Base-by-base conservation (phyloP, 2,888 invertebrate genomes). In the Caprella mutica region DNA sequence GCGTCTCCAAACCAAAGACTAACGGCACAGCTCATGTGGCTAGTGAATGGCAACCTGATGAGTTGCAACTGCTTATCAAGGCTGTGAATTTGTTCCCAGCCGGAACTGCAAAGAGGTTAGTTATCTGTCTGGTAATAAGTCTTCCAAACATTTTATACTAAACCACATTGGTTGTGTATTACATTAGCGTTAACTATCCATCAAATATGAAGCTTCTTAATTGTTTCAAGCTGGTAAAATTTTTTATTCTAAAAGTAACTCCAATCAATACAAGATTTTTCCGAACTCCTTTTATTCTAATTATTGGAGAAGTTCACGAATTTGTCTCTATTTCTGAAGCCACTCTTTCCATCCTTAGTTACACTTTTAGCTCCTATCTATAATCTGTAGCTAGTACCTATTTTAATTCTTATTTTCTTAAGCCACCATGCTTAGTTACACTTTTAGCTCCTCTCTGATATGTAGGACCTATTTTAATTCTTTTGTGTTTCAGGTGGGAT, bases 21-120 rank as follows among this genome's bases (percentile, higher is more conserved):
- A 73, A 73, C 3, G 68, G 56, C 6, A 77, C 76, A 67, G 72
- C 75, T 3, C 76, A 78, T 0, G 76, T 42, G n/a, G 30, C 30
- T 17, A 56, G 79, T 12, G 79, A 78, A 57, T 99, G 98, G 98
- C 80, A 80, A 14, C 81, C 82, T 52, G 86, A 86, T 60, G 89
- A 92, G 72, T 78, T 91, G 21, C 89, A 91, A 70, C 76, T 91
- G 44, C 78, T 98, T 3, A 92, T 97, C 53, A 98, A 98, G 74
- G 94, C 93, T 21, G 94, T 97, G 0, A 97, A 97, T 74, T 74
- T 97, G 4, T 98, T 96, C 72, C 98, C 98, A 0, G 94, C 96
- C 5, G 98, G 92, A 17, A 98, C 97, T 0, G 86, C 84, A 69
- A 87, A 91, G 70, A 80, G 92, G 69, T 83, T 61, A 55, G 57